Base-by-base conservation (phyloP, 2,888 invertebrate genomes). In the Pristionchus japonicus region DNA sequence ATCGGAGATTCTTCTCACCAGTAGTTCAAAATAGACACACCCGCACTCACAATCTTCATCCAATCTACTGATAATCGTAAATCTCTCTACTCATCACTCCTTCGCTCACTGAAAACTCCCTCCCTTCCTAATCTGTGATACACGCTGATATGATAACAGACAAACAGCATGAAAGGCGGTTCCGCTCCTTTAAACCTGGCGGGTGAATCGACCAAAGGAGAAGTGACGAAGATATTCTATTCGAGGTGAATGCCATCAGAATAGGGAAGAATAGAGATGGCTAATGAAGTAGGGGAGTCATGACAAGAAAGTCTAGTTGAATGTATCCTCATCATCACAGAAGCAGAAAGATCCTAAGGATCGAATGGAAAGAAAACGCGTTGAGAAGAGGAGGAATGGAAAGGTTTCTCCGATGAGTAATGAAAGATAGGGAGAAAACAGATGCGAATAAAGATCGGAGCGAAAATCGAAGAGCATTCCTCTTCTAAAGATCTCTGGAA, bases 61-160 rank as follows among this genome's bases (percentile, higher is more conserved):
- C 31, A n/a, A n/a, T n/a, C n/a, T n/a, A n/a, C n/a, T n/a, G n/a
- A n/a, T 9, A 37, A 40, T 77, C 77, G 77, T 43, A 77, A 37
- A 77, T 77, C 77, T 7, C 40, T 77, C 40, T 3, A n/a, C 37
- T 77, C 77, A 40, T 27, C 49, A 82, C 80, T 49, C n/a, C 37
- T 9, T 49, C 47, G 7, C 31, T 34, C 74, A 20, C 74, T 27
- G 43, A 43, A 17, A 74, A 34, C 37, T 27, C 34, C 23, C 70
- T 34, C 23, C 31, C 70, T 70, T 23, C 70, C 77, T 43, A 31
- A 77, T 77, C 77, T 43, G n/a, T 37, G 34, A 34, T 77, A 40
- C 43, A 77, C 77, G 43, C 43, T 77, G 40, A 43, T 77, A 40
- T 77, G 77, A 77, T 77, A 40, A 77, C 43, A n/a, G 23, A 34